A percentile compares a stretch with the other conserved stretches of the same genome.
These are phyloP conservation scores for Numenius phaeopus DNA, from an alignment of 2,797 vertebrate species.

Conservation along the genomic window DNA sequence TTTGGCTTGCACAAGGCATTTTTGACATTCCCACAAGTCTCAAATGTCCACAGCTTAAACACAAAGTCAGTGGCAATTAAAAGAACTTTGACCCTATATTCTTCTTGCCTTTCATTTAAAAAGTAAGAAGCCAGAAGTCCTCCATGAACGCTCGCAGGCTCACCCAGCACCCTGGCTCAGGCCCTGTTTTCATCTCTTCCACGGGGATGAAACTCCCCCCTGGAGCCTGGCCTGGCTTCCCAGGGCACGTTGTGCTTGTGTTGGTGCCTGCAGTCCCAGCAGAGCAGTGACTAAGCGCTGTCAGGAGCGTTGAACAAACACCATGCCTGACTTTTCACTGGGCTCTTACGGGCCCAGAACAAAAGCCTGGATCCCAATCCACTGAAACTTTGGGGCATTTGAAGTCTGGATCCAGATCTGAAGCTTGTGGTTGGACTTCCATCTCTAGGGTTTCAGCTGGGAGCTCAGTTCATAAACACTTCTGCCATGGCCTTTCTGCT, in stretches of 20 bases:
- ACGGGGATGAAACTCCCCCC: background rate
- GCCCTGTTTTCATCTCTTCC: background rate
- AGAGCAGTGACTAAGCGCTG: background rate
- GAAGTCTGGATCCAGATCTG: slow-evolving; percentile 37
- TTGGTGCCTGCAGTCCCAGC: background rate
- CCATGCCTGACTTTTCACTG: background rate
- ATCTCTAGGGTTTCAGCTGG: background rate
- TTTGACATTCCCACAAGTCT: slow-evolving; percentile 67
- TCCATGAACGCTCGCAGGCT: rapidly evolving
- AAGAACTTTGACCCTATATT: slow-evolving; percentile 49
- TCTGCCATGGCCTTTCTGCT: background rate
- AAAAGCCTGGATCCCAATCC: slow-evolving; percentile 32
- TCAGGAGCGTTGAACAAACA: background rate
- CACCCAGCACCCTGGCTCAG: background rate
- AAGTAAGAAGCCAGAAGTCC: background rate
- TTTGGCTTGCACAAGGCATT: slow-evolving; percentile 49
- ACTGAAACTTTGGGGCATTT: background rate
- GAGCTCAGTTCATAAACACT: slow-evolving; percentile 43
- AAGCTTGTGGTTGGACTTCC: slow-evolving; percentile 13
- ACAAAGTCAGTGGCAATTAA: slow-evolving; percentile 49
- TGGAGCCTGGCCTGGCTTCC: slow-evolving; percentile 18
- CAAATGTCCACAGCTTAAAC: slow-evolving; percentile 53
- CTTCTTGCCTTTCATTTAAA: slow-evolving; percentile 16
- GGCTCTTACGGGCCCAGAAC: background rate
- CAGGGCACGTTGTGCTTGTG: background rate